A percentile compares a stretch with the other conserved stretches of the same genome.
phyloP scores from a whole-genome alignment of 1,140 invertebrate species.

The Anastrepha ludens region DNA sequence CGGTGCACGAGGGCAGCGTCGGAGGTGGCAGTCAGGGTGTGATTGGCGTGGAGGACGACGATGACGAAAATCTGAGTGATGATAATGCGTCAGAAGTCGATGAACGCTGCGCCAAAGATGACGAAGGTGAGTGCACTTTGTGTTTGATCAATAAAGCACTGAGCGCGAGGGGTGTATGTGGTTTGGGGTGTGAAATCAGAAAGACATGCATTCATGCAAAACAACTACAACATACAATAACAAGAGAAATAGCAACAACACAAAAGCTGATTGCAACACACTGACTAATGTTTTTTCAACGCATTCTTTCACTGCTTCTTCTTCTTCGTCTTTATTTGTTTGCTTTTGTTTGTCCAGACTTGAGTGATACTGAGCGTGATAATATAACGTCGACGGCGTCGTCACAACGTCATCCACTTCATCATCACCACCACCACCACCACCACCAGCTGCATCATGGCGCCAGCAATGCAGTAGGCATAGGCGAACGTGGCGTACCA shows the following conservation, averaged over 20 bases:
- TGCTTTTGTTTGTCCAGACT: slow-evolving; percentile 69
- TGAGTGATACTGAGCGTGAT: slow-evolving; percentile 73
- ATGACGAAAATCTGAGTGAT: slow-evolving; percentile 89
- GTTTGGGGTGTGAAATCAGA: background rate
- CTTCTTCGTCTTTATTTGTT: slow-evolving; percentile 73
- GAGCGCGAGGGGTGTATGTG: slow-evolving; percentile 53
- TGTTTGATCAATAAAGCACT: slow-evolving; percentile 15
- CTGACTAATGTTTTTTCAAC: slow-evolving; percentile 41
- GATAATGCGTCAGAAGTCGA: slow-evolving; percentile 80
- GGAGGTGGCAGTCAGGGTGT: slow-evolving; percentile 73
- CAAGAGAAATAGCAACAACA: background rate
- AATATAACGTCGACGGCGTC: slow-evolving; percentile 65
- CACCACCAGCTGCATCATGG: slow-evolving; percentile 53
- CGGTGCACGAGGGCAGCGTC: slow-evolving; percentile 72
- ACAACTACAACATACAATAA: background rate
- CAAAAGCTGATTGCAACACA: background rate
- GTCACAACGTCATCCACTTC: slow-evolving; percentile 61
- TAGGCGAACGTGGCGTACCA: background rate
- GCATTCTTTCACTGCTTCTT: slow-evolving; percentile 31
- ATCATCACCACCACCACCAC: slow-evolving; percentile 66
- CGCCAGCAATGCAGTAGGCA: slow-evolving; percentile 58
- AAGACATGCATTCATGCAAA: too few species aligned
- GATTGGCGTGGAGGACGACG: slow-evolving; percentile 76
- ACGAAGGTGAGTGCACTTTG: slow-evolving; percentile 81
- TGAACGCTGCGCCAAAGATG: slow-evolving; percentile 85